Percentiles rank a stretch among this genome's conserved stretches.
phyloP scores from a whole-genome alignment of 2,888 invertebrate species.

The Parnassius orleans region DNA sequence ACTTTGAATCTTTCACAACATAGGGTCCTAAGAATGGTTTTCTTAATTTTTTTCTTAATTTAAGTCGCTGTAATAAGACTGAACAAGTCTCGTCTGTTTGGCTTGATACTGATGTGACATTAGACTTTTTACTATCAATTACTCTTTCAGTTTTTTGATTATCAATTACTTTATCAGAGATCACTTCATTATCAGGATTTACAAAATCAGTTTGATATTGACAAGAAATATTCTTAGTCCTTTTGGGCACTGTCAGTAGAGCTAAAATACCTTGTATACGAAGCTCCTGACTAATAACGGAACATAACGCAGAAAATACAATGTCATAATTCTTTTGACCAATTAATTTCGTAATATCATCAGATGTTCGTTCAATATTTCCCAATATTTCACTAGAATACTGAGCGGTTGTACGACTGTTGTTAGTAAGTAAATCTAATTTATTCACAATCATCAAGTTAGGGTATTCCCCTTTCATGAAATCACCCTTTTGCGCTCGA shows the following conservation, averaged over 20 bases:
- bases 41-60: constrained; percentile 34
- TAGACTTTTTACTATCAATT: constrained; percentile 8
- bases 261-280: constrained; percentile 56
- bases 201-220: constrained; percentile 25
- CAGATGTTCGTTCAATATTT: constrained; percentile 49
- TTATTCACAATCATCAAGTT: constrained; percentile 46
- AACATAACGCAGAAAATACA: constrained; percentile 54
- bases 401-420: constrained; percentile 49
- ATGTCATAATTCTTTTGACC: constrained; percentile 61
- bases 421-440: constrained; percentile 41
- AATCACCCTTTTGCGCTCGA: constrained; percentile 45
- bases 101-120: constrained; percentile 12
- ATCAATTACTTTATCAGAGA: background rate
- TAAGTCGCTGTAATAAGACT: constrained; percentile 31
- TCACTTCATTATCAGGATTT: background rate
- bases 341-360: constrained; percentile 50
- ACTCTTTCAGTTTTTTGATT: constrained; percentile 18
- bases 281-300: constrained; percentile 54
- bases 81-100: constrained; percentile 49
- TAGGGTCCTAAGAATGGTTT: constrained; percentile 45
- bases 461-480: constrained; percentile 48
- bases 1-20: constrained; percentile 43
- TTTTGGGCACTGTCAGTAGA: constrained; percentile 43
- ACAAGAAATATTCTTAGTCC: background rate
- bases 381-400: constrained; percentile 34